Evolutionary conservation across 2,113 vertebrate species (phyloP).

Genomic region (Bubo bubo): DNA sequence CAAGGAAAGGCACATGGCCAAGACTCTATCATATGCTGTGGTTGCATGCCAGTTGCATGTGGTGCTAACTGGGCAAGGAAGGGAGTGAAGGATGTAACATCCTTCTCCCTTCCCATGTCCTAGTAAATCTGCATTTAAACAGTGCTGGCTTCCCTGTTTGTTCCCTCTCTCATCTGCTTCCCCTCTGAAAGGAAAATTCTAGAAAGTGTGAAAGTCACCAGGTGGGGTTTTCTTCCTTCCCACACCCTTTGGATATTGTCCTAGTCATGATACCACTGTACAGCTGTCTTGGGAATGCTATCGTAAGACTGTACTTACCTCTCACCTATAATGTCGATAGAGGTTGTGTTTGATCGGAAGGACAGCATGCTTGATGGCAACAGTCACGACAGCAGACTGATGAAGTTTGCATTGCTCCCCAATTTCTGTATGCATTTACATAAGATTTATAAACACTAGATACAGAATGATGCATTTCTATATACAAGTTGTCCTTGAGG

Average conservation of each 20-base stretch:
- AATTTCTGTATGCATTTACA: not conserved
- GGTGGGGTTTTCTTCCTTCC: not conserved
- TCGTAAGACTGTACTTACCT: not conserved
- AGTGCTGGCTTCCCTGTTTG: not conserved
- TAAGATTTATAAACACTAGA: not conserved
- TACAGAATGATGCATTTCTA: not conserved
- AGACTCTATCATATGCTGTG: not conserved
- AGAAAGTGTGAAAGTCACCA: not conserved
- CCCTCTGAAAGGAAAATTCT: not conserved
- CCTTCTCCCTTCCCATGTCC: not conserved
- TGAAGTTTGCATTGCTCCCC: not conserved
- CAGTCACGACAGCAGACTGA: not conserved
- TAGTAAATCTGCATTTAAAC: not conserved
- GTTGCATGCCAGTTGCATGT: not conserved
- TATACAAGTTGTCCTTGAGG: not conserved
- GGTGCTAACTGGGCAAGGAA: not conserved
- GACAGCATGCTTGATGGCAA: not conserved
- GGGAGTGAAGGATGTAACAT: not conserved
- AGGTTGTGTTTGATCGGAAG: not conserved
- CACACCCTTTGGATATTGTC: not conserved
- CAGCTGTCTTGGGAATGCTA: not conserved
- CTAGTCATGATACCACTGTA: not conserved
- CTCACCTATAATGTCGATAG: not conserved
- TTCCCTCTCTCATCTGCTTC: not conserved
- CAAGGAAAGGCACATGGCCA: not conserved